Conservation (phyloP, 2,797 vertebrate genomes). For the Arnoldichthys spilopterus region DNA sequence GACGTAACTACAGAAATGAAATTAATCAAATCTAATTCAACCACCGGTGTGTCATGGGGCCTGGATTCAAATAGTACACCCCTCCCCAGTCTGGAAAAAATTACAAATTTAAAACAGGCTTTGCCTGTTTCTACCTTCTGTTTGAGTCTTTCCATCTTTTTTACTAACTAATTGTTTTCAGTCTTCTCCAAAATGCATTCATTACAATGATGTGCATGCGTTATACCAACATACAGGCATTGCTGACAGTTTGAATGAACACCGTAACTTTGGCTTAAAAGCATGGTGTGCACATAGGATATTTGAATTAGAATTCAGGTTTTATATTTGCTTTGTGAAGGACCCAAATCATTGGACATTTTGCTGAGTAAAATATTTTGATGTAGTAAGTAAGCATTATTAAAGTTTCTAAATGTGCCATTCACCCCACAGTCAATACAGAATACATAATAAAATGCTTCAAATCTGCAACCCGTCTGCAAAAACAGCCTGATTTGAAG, state of each 20-base stretch:
- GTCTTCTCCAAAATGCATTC: conserved; percentile 6
- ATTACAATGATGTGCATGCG: conserved; percentile 34
- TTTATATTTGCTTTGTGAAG: no score
- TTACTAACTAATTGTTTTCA: conserved; percentile 21
- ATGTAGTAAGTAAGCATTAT: no score
- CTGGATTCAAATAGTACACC: conserved; percentile 77
- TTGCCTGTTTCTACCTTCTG: conserved; percentile 27
- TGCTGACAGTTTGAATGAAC: neutral
- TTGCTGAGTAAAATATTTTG: no score
- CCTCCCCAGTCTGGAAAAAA: conserved; percentile 64
- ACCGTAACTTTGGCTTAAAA: no score
- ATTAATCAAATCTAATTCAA: conserved; percentile 82
- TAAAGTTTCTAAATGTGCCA: no score
- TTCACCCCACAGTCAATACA: neutral
- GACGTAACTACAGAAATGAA: conserved; percentile 81
- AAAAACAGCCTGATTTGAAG: neutral
- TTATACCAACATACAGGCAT: conserved; percentile 60
- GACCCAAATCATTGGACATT: no score
- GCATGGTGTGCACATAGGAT: no score
- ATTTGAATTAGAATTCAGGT: no score
- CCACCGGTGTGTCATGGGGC: conserved; percentile 71
- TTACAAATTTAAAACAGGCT: conserved; percentile 47
- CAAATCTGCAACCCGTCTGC: neutral
- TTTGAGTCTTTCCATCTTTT: neutral
- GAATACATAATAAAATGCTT: neutral